phyloP scores from a whole-genome alignment of 1,140 invertebrate species.

The Phymastichus coffea region DNA sequence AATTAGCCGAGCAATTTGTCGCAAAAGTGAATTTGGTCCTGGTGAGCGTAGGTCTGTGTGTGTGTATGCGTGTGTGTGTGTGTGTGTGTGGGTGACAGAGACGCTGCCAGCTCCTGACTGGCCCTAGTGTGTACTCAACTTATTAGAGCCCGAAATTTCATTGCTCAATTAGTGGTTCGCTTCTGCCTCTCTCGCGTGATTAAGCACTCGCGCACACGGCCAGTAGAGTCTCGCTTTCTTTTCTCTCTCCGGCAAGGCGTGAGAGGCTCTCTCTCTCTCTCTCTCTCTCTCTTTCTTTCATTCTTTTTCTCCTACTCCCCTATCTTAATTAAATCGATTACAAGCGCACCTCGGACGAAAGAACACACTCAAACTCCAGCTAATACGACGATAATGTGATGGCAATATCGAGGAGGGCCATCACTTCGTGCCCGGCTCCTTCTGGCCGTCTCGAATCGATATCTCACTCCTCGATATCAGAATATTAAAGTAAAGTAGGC shows the following conservation, averaged over 20 bases:
- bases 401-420: no score
- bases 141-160: conserved; percentile 25
- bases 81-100: no score
- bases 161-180: conserved; percentile 16
- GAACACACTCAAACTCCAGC: conserved; percentile 25
- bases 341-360: background rate
- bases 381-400: conserved; percentile 30
- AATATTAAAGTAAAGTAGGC: no score
- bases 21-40: conserved; percentile 1
- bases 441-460: no score
- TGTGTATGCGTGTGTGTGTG: no score
- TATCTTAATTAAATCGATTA: conserved; percentile 35
- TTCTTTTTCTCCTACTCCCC: no score
- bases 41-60: no score
- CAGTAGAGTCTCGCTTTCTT: background rate
- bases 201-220: conserved; percentile 6
- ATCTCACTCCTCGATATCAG: conserved; percentile 1
- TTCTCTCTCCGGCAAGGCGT: no score
- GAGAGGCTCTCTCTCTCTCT: no score
- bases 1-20: conserved; percentile 16
- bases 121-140: conserved; percentile 3
- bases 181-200: conserved; percentile 12
- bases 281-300: no score
- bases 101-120: background rate
- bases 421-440: no score